Base-by-base conservation (phyloP, 2,113 vertebrate species). In the Oxyruncus cristatus region DNA sequence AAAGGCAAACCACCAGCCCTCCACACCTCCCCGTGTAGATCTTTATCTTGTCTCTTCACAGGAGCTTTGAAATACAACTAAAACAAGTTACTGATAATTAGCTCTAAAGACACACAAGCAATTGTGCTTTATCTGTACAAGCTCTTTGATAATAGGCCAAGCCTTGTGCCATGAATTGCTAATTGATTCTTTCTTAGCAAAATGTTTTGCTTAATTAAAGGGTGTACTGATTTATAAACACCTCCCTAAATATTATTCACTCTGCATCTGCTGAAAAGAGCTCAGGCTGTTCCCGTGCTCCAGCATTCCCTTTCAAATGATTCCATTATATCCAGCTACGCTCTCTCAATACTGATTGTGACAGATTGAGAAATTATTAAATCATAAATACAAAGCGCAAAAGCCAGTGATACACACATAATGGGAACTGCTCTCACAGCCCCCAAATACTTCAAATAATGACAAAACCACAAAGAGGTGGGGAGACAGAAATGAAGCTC, bases 151-250 rank as follows among this genome's bases (percentile, higher is more conserved):
- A 98, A 97, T 97, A 77, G 55, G 89, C 96, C 96, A 93, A 90
- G 95, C 88, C 88, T 89, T 91, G 93, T 98, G 93, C 97, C 92
- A 89, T 95, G 97, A 97, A 97, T 97, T 93, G 91, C 95, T 98
- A 98, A 98, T 98, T 98, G 98, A 98, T 98, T 97, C 95, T 95
- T 97, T 92, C 91, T 85, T 95, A 94, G 97, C 96, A 97, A 97
- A 98, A 98, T 98, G 97, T 97, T 98, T 98, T 98, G 89, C 96
- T 98, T 98, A 98, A 98, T 98, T 98, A 98, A 98, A 97, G 97
- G 95, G 91, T 97, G 96, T 92, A 68, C 96, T 98, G 98, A 98
- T 98, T 98, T 97, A 98, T 97, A 97, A 88, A 96, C 86, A 96
- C 14, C 2, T 97, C 91, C 96, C 93, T 91, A 94, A 96, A 97